Conservation (phyloP, 2,888 invertebrate genomes). For the Sphecodes monilicornis region DNA sequence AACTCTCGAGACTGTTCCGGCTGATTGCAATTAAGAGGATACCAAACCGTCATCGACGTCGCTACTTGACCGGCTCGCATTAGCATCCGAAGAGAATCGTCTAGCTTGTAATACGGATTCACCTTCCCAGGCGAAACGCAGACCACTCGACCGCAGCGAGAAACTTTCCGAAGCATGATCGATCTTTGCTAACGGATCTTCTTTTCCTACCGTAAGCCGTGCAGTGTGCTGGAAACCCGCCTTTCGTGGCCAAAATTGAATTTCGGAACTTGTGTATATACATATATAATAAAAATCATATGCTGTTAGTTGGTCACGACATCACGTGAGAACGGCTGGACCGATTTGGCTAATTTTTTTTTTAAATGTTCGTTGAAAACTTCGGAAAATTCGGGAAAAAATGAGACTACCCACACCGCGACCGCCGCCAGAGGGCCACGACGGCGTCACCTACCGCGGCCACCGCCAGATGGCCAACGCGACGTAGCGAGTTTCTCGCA, state of each 20-base stretch:
- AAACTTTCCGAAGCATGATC: background rate
- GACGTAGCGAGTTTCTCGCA: no score
- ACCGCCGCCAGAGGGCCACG: no score
- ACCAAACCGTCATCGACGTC: slow-evolving; percentile 55
- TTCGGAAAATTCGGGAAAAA: no score
- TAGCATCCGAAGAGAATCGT: slow-evolving; percentile 54
- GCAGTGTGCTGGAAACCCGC: background rate
- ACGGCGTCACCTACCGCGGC: no score
- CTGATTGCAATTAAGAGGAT: slow-evolving; percentile 73
- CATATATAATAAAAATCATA: no score
- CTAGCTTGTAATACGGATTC: slow-evolving; percentile 22
- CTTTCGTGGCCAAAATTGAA: background rate
- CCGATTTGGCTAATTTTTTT: no score
- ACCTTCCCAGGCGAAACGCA: background rate
- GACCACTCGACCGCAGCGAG: background rate
- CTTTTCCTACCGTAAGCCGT: background rate
- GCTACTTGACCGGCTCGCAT: slow-evolving; percentile 62
- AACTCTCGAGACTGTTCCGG: slow-evolving; percentile 68
- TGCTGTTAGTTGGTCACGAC: no score
- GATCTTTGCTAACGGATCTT: background rate
- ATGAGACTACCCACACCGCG: no score
- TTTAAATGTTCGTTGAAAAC: no score
- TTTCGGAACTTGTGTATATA: no score
- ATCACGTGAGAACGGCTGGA: no score
- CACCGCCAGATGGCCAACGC: no score